Evolutionary conservation across 2,888 invertebrate genomes (phyloP), one percentile per base, ranked within the genome.

Genomic region (Octonoba sinensis): DNA sequence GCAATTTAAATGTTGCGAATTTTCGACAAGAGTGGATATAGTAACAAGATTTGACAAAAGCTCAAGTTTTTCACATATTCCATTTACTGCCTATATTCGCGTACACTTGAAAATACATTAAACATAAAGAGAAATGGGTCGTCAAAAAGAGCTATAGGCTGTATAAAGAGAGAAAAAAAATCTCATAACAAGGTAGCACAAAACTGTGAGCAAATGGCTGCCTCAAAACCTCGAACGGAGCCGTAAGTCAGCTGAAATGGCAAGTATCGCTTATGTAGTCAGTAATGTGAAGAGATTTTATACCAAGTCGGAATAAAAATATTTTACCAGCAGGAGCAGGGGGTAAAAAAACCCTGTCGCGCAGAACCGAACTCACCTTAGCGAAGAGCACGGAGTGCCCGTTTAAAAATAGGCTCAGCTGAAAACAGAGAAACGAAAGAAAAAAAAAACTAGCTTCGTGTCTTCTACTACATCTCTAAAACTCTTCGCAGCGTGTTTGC

Each of bases 341-440:
- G 46, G 62, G 62, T 44, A 44, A 62, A 57, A 57, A 62, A 62
- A 44, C 36, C 27, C 24, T 60, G 27, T 27, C 59, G 36, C 59
- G 22, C n/a, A 57, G 20, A n/a, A 27, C 24, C n/a, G 24, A 24
- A 44, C 71, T 36, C 73, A 49, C 46, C 65, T 59, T 54, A 69
- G 67, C 20, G 36, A 16, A 56, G 49, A 62, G 64, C 72, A 54
- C 54, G 22, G 67, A 67, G 65, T 51, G 51, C 27, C 8, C 6
- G 36, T 11, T 54, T 73, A 73, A 54, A 73, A 73, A 73, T 73
- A 73, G 65, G 11, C 24, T 8, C 15, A 60, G 27, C 15, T 16
- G 27, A n/a, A n/a, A 27, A 24, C 18, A 24, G 18, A 13, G 57
- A 24, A 20, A 27, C 24, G 59, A 54, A 64, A 51, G 22, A 54